Evolutionary conservation across 2,113 vertebrate species (phyloP), one percentile per base, ranked within the genome.

Genomic region (Delphinapterus leucas): DNA sequence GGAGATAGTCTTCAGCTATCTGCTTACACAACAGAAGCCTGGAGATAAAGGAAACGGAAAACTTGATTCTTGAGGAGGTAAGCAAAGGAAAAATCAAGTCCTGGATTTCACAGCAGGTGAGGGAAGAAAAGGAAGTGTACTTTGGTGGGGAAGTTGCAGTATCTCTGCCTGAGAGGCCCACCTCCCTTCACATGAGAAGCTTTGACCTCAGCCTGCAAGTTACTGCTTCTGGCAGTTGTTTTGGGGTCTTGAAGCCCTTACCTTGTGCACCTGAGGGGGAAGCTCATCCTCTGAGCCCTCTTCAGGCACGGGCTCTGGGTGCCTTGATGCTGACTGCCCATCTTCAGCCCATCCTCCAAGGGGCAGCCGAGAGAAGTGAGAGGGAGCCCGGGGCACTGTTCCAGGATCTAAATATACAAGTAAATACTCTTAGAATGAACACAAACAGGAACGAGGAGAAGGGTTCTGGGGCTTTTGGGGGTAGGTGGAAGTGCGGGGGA

Each of bases 301-400:
- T 98, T 99, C 99, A 2, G 99, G 99, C 76, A 99, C 99, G 0
- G 99, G 98, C 89, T 99, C 99, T 4, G 99, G 99, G 86, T 99
- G 99, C 93, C 99, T 98, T 0, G 98, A 98, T 0, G 98, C 98
- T 10, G 98, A 96, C 96, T 99, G 99, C 65, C 98, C 98, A 0
- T 99, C 99, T 97, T 99, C 99, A 17, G 99, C 99, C 99, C 99
- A 99, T 4, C 99, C 99, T 73, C 99, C 99, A 97, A 99, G 99
- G 8, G 99, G 99, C 95, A 99, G 98, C 36, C 99, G 99, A 15
- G 99, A 99, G 13, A 99, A 99, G 97, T 99, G 99, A 31, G 99
- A 99, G 8, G 98, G 91, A 83, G 98, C 98, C 95, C 99, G 99
- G 90, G 98, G 98, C 53, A 99, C 96, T 79, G 98, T 98, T 95